phyloP scores from a whole-genome alignment of 2,797 vertebrate genomes.

The Pseudochirops corinnae region DNA sequence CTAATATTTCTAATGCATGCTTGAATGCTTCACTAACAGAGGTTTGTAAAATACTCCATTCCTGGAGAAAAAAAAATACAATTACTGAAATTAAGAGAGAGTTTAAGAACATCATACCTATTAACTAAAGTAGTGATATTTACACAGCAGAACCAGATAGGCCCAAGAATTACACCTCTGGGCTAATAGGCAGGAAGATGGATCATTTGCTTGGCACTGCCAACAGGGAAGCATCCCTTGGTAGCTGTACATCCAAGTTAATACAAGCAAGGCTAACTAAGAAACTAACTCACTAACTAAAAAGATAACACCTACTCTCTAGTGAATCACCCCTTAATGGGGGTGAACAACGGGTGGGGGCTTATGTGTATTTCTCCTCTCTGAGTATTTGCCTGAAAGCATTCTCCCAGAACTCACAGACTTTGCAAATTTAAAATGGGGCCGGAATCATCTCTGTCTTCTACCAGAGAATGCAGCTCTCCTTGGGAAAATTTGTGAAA shows the following conservation, averaged over 20 bases:
- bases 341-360: background rate
- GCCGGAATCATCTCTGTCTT: slow-evolving; percentile 73
- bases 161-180: slow-evolving; percentile 43
- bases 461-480: slow-evolving; percentile 69
- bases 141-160: slow-evolving; percentile 47
- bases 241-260: background rate
- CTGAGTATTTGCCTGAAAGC: slow-evolving; percentile 71
- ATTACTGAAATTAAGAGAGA: slow-evolving; percentile 66
- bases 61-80: slow-evolving; percentile 7
- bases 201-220: background rate
- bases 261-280: background rate
- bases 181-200: slow-evolving; percentile 14
- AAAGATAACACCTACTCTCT: slow-evolving; percentile 18
- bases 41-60: slow-evolving; percentile 60
- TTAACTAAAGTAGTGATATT: slow-evolving; percentile 46
- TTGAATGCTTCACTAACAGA: slow-evolving; percentile 50
- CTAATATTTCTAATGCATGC: slow-evolving; percentile 72
- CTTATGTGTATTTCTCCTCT: slow-evolving; percentile 59
- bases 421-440: slow-evolving; percentile 63
- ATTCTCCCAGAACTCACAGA: slow-evolving; percentile 48
- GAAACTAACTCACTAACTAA: background rate
- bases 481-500: slow-evolving; percentile 81
- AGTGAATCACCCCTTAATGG: background rate
- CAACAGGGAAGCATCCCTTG: background rate
- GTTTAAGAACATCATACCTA: slow-evolving; percentile 58